These are phyloP conservation scores for Cinclus cinclus DNA, from an alignment of 2,113 vertebrate species.

Conservation along the genomic window DNA sequence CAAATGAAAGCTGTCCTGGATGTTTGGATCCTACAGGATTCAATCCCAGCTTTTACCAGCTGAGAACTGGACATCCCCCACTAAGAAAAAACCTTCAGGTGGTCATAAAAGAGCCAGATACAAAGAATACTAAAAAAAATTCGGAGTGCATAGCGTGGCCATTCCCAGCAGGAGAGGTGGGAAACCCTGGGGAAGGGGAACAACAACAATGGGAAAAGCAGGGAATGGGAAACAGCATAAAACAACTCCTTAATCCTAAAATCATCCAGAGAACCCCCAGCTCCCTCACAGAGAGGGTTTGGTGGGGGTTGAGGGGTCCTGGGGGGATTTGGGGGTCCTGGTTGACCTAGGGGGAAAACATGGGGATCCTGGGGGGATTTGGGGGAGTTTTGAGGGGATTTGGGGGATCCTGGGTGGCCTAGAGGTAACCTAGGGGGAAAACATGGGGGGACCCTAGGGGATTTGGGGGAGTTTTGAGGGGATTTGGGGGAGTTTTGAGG, in stretches of 20 bases:
- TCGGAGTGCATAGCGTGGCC: rapidly evolving
- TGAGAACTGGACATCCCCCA: not conserved
- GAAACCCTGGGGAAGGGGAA: not conserved
- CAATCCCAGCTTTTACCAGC: not conserved
- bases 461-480: too few relatives aligned
- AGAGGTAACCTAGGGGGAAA: too few relatives aligned
- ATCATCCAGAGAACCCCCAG: too few relatives aligned
- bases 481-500: too few relatives aligned
- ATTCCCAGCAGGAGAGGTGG: rapidly evolving
- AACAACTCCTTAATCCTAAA: not conserved
- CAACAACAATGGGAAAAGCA: rapidly evolving
- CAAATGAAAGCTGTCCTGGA: rapidly evolving
- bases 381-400: not conserved
- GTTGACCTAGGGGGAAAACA: too few relatives aligned
- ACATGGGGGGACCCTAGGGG: not conserved
- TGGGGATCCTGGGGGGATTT: too few relatives aligned
- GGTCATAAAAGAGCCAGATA: rapidly evolving
- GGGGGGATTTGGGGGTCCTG: not conserved
- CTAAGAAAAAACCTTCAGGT: not conserved
- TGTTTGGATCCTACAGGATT: rapidly evolving
- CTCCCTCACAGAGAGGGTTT: too few relatives aligned
- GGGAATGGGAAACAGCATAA: too few relatives aligned
- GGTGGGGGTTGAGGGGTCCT: too few relatives aligned
- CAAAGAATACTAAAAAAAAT: not conserved
- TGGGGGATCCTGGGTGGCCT: not conserved